Conservation (phyloP, 2,113 vertebrate species). For the Galemys pyrenaicus region DNA sequence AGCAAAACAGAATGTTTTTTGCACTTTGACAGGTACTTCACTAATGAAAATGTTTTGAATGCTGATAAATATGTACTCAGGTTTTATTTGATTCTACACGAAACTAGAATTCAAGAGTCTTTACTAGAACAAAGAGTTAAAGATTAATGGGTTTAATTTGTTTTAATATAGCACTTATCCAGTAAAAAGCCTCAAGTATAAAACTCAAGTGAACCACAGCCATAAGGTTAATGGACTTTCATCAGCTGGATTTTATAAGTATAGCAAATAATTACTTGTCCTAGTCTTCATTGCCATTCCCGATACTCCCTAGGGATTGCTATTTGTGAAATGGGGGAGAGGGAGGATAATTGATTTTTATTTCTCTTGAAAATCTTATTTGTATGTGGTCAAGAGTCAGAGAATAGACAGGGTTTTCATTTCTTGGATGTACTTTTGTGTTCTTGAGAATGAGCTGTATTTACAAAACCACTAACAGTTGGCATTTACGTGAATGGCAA, state of each 20-base stretch:
- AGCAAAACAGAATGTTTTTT: neutral
- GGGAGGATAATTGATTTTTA: constrained; percentile 78
- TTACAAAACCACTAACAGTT: neutral
- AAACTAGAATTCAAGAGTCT: constrained; percentile 69
- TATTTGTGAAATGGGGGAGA: constrained; percentile 60
- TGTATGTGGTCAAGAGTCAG: constrained; percentile 57
- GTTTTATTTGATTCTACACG: constrained; percentile 77
- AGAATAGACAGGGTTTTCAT: neutral
- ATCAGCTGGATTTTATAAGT: constrained; percentile 87
- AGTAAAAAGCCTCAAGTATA: constrained; percentile 85
- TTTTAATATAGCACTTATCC: constrained; percentile 85
- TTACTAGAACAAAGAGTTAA: constrained; percentile 84
- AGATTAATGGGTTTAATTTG: constrained; percentile 89
- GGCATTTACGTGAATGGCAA: neutral
- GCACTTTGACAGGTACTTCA: neutral
- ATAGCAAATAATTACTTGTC: constrained; percentile 87
- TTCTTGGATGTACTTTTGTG: neutral
- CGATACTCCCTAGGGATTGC: constrained; percentile 79
- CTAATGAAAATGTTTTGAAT: constrained; percentile 39
- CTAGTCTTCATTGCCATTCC: constrained; percentile 78
- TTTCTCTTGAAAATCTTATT: constrained; percentile 78
- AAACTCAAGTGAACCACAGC: constrained; percentile 85
- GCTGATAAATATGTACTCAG: constrained; percentile 56
- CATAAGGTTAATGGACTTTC: constrained; percentile 88
- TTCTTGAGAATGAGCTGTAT: neutral